Evolutionary conservation across 2,113 vertebrate species (phyloP), one percentile per base, ranked within the genome.

Genomic region (Panthera uncia): DNA sequence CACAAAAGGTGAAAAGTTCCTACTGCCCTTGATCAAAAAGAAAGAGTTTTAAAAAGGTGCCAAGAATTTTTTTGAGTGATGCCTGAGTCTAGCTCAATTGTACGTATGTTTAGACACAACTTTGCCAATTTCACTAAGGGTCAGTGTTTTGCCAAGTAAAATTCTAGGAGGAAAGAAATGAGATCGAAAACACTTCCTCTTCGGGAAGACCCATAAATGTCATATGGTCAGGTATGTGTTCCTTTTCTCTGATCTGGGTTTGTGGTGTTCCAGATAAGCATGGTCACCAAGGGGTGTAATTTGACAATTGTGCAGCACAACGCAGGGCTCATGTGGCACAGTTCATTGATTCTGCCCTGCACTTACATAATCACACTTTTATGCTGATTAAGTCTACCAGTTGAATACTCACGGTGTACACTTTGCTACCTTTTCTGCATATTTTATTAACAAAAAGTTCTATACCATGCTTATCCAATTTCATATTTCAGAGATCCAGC

Each of bases 401-500:
- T 79, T 98, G 97, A 90, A 83, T 88, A 93, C 36, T 93, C n/a
- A 68, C 81, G 33, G 41, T 50, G 12, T 90, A 96, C 79, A 81
- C 11, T 92, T 97, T 87, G 74, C 10, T 91, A 91, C 63, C 33
- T 97, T 97, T 92, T 78, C 84, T 97, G 74, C 0, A 4, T 97
- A 82, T 93, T 92, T 96, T 84, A 97, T 97, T 97, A 96, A 95
- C 91, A 74, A 95, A 98, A 96, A 74, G 33, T 81, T 76, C 50
- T 33, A 61, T 33, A 88, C 79, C 10, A 79, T 97, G 36, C 83
- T 97, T 61, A 89, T 97, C 76, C 23, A 91, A 88, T 97, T 97
- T 95, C 48, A 68, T 91, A 90, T 95, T 98, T 98, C 91, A 96
- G 52, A 98, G 80, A 96, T 92, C 0, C 1, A 97, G 82, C 52